A percentile compares a stretch with the other conserved stretches of the same genome.
phyloP scores from a whole-genome alignment of 2,888 invertebrate genomes.

The Diplazon laetatorius region DNA sequence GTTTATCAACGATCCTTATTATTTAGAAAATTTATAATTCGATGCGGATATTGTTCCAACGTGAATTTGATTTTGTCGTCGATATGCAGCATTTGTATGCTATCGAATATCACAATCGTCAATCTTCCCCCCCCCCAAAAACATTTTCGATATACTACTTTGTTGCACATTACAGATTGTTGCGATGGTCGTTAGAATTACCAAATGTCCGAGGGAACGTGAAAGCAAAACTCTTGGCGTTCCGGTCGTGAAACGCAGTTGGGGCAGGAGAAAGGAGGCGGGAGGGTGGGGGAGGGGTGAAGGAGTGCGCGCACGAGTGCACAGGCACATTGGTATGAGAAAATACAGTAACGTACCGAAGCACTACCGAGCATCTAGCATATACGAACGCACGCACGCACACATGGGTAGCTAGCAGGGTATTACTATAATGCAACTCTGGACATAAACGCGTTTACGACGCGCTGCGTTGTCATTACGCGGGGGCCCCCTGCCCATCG shows the following conservation, averaged over 20 bases:
- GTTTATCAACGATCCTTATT: no score
- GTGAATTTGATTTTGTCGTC: no score
- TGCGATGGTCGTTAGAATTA: constrained; percentile 58
- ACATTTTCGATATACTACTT: constrained; percentile 1
- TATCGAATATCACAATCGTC: no score
- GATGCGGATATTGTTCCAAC: no score
- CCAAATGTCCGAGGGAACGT: constrained; percentile 58
- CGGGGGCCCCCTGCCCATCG: constrained; percentile 80
- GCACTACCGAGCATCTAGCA: constrained; percentile 75
- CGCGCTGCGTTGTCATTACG: constrained; percentile 82
- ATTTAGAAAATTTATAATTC: no score
- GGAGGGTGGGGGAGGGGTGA: constrained; percentile 4
- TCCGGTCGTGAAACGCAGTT: constrained; percentile 53
- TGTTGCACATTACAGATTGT: constrained; percentile 20
- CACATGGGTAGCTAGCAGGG: constrained; percentile 77
- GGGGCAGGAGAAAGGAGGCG: constrained; percentile 23
- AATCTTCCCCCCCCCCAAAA: not conserved
- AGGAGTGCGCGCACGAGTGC: constrained; percentile 26
- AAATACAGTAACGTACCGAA: constrained; percentile 58
- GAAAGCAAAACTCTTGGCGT: constrained; percentile 63
- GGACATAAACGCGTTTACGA: constrained; percentile 83
- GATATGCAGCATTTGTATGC: no score
- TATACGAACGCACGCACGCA: no score
- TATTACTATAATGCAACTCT: constrained; percentile 82
- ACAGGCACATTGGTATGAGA: constrained; percentile 17